Evolutionary conservation across 2,888 invertebrate genomes (phyloP), one percentile per base, ranked within the genome.

Genomic region (Dynastes grantii): DNA sequence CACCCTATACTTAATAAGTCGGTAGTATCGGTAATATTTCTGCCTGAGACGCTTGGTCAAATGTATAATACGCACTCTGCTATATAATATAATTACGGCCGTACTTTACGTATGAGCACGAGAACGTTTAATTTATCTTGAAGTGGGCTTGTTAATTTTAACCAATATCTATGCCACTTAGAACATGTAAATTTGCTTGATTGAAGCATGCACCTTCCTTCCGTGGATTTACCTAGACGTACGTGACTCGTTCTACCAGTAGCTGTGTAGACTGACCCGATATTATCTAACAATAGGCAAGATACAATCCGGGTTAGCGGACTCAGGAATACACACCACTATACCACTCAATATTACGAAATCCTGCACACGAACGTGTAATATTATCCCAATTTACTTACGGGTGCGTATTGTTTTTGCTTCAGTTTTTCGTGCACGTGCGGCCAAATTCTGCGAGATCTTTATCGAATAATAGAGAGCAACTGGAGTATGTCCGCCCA

Each of bases 101-200:
- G 9, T 53, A 53, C 53, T 53, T n/a, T 11, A 53, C 1, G 53
- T 53, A 53, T 0, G 9, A n/a, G n/a, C 53, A 53, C 53, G n/a
- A 22, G 22, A 22, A 8, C n/a, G 53, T 2, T 53, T 53, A n/a
- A 8, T 11, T 11, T 53, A 9, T 5, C 11, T 11, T n/a, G n/a
- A n/a, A 53, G 6, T 32, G 37, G 32, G 29, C 37, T 32, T 64
- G 64, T 37, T 64, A 64, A 64, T 64, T n/a, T 37, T 32, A 64
- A n/a, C 37, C 64, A 64, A 37, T 64, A 64, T 64, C 64, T 32
- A 37, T 13, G 79, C 79, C 78, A 81, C 79, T 81, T 80, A 80
- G 80, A 80, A 78, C 81, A 81, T 81, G 81, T 80, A 80, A 81
- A 81, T 79, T 80, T 71, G 78, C 78, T 65, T 78, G 81, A 80